Evolutionary conservation across 2,113 vertebrate species (phyloP).

Genomic region (Pardalotus punctatus): DNA sequence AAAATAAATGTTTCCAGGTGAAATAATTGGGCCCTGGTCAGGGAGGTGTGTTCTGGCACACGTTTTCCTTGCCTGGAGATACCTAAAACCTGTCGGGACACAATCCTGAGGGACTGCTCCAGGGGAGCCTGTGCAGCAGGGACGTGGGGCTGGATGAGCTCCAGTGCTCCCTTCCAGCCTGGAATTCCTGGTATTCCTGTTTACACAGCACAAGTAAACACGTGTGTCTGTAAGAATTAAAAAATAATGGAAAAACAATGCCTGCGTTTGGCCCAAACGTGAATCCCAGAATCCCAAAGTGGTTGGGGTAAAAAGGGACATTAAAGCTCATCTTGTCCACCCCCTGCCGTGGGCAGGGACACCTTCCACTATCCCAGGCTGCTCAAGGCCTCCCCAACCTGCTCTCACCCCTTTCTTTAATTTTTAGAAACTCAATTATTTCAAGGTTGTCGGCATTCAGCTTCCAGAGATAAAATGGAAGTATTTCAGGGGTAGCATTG

Average conservation of each 20-base stretch:
- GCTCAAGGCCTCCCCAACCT: neutral
- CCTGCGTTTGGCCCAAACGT: neutral
- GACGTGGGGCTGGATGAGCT: neutral
- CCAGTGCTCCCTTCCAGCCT: neutral
- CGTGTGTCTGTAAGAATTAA: fast-evolving
- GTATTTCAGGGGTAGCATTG: neutral
- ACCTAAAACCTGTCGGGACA: neutral
- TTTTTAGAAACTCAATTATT: neutral
- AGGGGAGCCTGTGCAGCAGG: neutral
- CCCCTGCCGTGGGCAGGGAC: neutral
- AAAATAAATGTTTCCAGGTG: neutral
- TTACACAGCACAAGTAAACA: neutral
- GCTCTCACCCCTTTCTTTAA: neutral
- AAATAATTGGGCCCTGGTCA: neutral
- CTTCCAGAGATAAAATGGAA: neutral
- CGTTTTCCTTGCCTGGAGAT: neutral
- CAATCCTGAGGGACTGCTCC: neutral
- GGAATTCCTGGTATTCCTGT: neutral
- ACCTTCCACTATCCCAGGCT: neutral
- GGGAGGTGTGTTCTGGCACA: neutral
- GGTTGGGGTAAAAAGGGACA: neutral
- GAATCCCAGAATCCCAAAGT: neutral
- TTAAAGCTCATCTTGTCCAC: neutral
- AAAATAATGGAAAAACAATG: neutral
- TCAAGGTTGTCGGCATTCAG: neutral